These are phyloP conservation scores for Drosophila simulans DNA, from an alignment of 1,140 invertebrate species.

Conservation along the genomic window DNA sequence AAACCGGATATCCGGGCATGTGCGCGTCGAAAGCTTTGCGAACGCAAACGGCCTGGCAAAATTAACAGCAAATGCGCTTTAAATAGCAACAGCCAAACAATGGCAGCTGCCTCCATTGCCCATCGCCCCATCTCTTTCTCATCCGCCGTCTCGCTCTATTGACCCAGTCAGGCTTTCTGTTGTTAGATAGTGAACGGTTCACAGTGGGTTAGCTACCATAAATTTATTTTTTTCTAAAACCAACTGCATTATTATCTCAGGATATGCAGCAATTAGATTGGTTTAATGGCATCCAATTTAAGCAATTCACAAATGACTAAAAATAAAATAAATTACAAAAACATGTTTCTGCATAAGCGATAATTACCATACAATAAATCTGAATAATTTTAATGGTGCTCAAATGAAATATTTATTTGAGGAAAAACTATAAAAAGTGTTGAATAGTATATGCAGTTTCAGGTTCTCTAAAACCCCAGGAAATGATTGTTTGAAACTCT, in stretches of 20 bases:
- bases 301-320: not conserved
- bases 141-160: constrained; percentile 62
- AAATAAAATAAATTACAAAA: not conserved
- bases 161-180: constrained; percentile 57
- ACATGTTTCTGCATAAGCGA: no score
- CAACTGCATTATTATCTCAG: not conserved
- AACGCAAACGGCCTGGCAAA: constrained; percentile 72
- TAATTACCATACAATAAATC: not conserved
- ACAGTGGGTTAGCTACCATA: constrained; percentile 1
- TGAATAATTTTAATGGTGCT: not conserved
- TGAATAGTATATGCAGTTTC: no score
- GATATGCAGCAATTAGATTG: not conserved
- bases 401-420: no score
- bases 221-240: not conserved
- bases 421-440: no score
- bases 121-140: constrained; percentile 18
- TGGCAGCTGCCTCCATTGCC: constrained; percentile 34
- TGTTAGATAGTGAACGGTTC: constrained; percentile 30
- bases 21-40: constrained; percentile 66
- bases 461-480: no score
- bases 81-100: constrained; percentile 77
- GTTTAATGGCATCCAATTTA: not conserved
- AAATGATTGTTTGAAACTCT: no score
- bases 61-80: constrained; percentile 81
- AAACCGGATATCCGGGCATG: constrained; percentile 73